phyloP scores from a whole-genome alignment of 2,113 vertebrate species.

The Agelaius phoeniceus region DNA sequence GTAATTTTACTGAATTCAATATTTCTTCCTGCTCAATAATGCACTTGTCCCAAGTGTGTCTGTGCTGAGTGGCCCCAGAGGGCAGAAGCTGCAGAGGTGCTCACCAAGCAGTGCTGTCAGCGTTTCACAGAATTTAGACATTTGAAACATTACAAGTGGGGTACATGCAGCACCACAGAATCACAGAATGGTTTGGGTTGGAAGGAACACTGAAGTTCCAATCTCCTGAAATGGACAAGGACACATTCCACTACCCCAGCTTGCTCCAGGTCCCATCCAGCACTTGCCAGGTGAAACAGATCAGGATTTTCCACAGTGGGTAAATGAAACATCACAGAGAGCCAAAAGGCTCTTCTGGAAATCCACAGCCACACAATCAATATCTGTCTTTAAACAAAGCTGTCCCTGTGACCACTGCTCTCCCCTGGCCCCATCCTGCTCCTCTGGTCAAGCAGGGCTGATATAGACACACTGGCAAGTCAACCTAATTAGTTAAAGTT shows the following conservation, averaged over 20 bases:
- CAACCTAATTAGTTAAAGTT: not conserved
- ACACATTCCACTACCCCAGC: not conserved
- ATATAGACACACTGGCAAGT: rapidly evolving
- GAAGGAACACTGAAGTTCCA: not conserved
- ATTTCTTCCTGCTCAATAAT: not conserved
- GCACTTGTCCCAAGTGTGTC: rapidly evolving
- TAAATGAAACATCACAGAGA: not conserved
- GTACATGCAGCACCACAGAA: not conserved
- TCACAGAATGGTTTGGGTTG: not conserved
- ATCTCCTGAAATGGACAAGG: not conserved
- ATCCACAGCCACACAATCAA: rapidly evolving
- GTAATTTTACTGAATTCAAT: not conserved
- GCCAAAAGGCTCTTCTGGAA: not conserved
- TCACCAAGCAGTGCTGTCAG: not conserved
- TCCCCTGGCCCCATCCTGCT: not conserved
- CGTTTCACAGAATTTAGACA: not conserved
- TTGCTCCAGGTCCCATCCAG: not conserved
- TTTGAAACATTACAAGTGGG: not conserved
- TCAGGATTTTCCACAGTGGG: not conserved
- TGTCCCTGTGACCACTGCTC: not conserved
- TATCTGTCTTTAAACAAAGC: not conserved
- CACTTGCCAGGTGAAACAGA: rapidly evolving
- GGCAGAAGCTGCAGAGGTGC: not conserved
- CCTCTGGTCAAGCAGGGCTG: not conserved
- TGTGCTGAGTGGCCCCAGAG: not conserved